phyloP scores from a whole-genome alignment of 2,797 vertebrate species.

The Silurus aristotelis region DNA sequence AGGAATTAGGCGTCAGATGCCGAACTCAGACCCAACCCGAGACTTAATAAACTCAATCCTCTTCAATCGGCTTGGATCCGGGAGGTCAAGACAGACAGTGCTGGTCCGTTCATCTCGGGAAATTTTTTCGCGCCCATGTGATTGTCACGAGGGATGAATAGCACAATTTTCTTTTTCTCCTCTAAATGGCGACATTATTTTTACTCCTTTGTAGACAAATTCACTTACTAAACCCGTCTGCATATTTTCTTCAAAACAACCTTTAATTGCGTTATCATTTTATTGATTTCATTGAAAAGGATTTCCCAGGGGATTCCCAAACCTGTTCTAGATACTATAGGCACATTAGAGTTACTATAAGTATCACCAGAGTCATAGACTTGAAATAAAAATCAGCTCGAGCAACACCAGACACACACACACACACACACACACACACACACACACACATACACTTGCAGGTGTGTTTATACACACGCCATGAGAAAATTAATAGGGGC shows the following conservation, averaged over 20 bases:
- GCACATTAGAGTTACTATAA: background rate
- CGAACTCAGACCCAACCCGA: constrained; percentile 16
- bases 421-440: background rate
- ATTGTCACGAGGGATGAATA: constrained; percentile 19
- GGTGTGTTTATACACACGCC: background rate
- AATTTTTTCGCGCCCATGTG: background rate
- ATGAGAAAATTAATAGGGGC: background rate
- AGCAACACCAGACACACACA: background rate
- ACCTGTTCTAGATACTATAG: background rate
- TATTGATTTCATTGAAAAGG: background rate
- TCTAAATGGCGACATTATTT: background rate
- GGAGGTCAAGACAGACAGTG: constrained; percentile 33
- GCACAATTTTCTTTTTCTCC: background rate
- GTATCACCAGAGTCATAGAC: background rate
- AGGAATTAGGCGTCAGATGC: constrained; percentile 20
- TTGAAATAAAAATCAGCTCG: background rate
- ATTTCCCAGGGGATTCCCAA: too few relatives aligned
- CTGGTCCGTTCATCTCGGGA: constrained; percentile 11
- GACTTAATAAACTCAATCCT: constrained; percentile 47
- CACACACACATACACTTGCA: too few relatives aligned
- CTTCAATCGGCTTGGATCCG: constrained; percentile 21
- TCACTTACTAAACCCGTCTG: background rate
- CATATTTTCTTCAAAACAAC: background rate
- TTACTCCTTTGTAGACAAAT: background rate
- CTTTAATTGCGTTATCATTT: background rate